Base-by-base conservation (phyloP, 2,888 invertebrate species). In the Athripsodes cinereus region DNA sequence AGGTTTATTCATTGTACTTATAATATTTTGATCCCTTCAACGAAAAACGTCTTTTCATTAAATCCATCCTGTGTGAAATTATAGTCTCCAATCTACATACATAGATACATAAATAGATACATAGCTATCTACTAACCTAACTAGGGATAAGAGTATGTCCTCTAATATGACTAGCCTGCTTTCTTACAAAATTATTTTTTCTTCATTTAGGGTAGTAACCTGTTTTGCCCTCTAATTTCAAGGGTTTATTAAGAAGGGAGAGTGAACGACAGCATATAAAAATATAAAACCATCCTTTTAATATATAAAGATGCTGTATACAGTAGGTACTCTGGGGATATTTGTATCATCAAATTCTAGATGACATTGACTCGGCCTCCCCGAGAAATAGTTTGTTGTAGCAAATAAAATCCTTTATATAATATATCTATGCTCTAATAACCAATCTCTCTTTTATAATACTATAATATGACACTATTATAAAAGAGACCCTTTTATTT, bases 11-110 rank as follows among this genome's bases (percentile, higher is more conserved):
- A 8, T 40, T 40, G 13, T 8, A 13, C n/a, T n/a, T 3, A 40
- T 40, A 3, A 40, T 40, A 40, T 8, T 40, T 40, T 40, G 40
- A 40, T 40, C 16, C 40, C n/a, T 40, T 40, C 48, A 44, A 13
- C 16, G 48, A 48, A 48, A 18, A 48, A 48, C 48, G 13, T 16
- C 50, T 26, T 50, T 26, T 50, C 50, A 50, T 50, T 22, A 50
- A 50, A 50, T 18, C 18, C 26, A 50, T 18, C n/a, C 50, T 50
- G 50, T 50, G 50, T 50, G 50, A 50, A 50, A 50, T 50, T 50
- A 50, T 21, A 21, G 50, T 26, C 5, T 50, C 26, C 22, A 11
- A 26, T 26, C 3, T 26, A 26, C 10, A 3, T 10, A 26, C 26
- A 3, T 10, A 6, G 26, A 26, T 26, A 26, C 26, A 6, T 8